These are phyloP conservation scores for Eudorcas thomsonii DNA, from an alignment of 2,113 vertebrate species.

Conservation along the genomic window DNA sequence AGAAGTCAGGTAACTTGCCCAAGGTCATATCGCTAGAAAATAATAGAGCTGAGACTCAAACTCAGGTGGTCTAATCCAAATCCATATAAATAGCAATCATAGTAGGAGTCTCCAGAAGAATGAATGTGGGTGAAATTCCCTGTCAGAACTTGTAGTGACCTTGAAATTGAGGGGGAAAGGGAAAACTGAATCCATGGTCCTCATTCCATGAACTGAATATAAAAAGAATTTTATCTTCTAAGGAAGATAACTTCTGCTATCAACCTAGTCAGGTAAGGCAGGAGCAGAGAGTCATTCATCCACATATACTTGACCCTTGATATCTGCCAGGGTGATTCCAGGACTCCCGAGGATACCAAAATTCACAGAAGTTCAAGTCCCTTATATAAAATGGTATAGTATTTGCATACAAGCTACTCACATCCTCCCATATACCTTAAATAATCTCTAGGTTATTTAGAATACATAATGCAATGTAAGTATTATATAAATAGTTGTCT, in stretches of 20 bases:
- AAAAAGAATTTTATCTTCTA: neutral
- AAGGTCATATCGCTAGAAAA: neutral
- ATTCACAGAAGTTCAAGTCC: neutral
- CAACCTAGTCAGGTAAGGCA: neutral
- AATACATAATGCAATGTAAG: neutral
- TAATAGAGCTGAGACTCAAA: neutral
- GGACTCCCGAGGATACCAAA: neutral
- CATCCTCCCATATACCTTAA: neutral
- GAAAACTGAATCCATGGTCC: neutral
- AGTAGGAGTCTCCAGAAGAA: neutral
- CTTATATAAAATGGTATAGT: neutral
- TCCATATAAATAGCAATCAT: neutral
- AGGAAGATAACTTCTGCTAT: conserved; percentile 16
- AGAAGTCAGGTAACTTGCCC: neutral
- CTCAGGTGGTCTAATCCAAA: conserved; percentile 21
- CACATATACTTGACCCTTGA: neutral
- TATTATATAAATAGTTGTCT: neutral
- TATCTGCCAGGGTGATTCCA: neutral
- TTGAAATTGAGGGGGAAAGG: neutral
- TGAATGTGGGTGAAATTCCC: neutral
- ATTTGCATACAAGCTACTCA: neutral
- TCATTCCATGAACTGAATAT: neutral
- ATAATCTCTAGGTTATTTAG: neutral
- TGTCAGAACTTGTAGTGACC: neutral
- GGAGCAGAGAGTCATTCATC: neutral